phyloP scores from a whole-genome alignment of 1,140 invertebrate genomes.

The Macrocentrus cingulum region DNA sequence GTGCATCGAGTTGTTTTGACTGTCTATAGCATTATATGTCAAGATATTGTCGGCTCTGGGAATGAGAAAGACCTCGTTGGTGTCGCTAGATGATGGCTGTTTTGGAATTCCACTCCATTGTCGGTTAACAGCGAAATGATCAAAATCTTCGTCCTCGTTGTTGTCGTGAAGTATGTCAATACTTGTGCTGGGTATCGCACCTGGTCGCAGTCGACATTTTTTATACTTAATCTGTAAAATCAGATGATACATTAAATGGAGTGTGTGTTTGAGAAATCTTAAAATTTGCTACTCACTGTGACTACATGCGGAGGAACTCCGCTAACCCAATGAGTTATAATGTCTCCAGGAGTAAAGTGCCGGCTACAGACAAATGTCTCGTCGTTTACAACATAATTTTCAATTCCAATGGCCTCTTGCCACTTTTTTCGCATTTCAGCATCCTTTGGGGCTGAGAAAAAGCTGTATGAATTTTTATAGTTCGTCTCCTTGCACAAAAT shows the following conservation, averaged over 20 bases:
- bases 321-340: slow-evolving; percentile 54
- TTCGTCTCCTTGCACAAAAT: slow-evolving; percentile 51
- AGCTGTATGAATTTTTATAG: slow-evolving; percentile 51
- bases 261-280: not conserved
- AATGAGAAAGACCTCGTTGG: slow-evolving; percentile 33
- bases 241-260: not conserved
- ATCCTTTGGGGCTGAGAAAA: slow-evolving; percentile 54
- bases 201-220: slow-evolving; percentile 50
- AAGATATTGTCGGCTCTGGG: slow-evolving; percentile 30
- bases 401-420: slow-evolving; percentile 46
- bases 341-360: slow-evolving; percentile 50
- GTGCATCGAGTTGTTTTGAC: slow-evolving; percentile 2
- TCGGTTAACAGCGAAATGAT: slow-evolving; percentile 24
- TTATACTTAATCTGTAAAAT: slow-evolving; percentile 51
- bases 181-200: slow-evolving; percentile 41
- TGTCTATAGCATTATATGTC: slow-evolving; percentile 15
- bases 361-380: slow-evolving; percentile 54
- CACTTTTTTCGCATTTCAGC: slow-evolving; percentile 47
- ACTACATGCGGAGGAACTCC: slow-evolving; percentile 52
- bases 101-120: not conserved
- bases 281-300: slow-evolving; percentile 41
- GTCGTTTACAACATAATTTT: slow-evolving; percentile 46
- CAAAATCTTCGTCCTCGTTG: slow-evolving; percentile 21
- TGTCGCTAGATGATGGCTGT: not conserved
- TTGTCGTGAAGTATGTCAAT: slow-evolving; percentile 18